Percentiles rank a stretch among this genome's conserved stretches.
Conservation (phyloP, 2,888 invertebrate species). For the Agelastica alni region DNA sequence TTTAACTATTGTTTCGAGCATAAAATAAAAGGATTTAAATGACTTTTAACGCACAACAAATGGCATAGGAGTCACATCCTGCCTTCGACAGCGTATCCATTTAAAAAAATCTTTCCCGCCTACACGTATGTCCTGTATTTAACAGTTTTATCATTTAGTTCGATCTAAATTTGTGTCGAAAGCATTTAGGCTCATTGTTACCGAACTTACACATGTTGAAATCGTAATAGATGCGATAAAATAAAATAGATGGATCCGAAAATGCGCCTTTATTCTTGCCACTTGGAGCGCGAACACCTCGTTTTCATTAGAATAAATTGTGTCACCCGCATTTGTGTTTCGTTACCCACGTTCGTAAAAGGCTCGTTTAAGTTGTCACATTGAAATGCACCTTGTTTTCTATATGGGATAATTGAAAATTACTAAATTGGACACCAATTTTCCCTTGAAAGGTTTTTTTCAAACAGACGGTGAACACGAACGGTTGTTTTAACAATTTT, state of each 20-base stretch:
- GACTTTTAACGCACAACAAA: conserved; percentile 15
- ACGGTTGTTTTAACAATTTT: conserved; percentile 14
- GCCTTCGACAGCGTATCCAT: conserved; percentile 17
- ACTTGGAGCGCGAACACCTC: conserved; percentile 27
- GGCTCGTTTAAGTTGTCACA: conserved; percentile 32
- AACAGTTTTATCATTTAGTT: conserved; percentile 26
- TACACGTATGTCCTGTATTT: conserved; percentile 31
- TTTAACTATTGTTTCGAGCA: too few relatives aligned
- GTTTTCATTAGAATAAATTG: conserved; percentile 32
- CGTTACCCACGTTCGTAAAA: conserved; percentile 30
- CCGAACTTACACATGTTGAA: conserved; percentile 31
- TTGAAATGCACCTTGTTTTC: conserved; percentile 32
- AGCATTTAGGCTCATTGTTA: conserved; percentile 32
- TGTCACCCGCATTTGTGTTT: conserved; percentile 31
- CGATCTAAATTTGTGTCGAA: conserved; percentile 32
- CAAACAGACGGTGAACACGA: conserved; percentile 17
- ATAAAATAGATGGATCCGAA: conserved; percentile 30
- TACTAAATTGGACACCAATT: conserved; percentile 29
- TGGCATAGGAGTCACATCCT: conserved; percentile 21
- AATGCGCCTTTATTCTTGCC: conserved; percentile 29
- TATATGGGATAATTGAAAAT: conserved; percentile 29
- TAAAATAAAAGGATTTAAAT: too few relatives aligned
- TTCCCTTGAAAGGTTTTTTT: conserved; percentile 23
- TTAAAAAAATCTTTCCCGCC: conserved; percentile 22
- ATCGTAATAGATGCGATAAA: conserved; percentile 32